Evolutionary conservation across 2,797 vertebrate species (phyloP).

Genomic region (Discoglossus pictus): DNA sequence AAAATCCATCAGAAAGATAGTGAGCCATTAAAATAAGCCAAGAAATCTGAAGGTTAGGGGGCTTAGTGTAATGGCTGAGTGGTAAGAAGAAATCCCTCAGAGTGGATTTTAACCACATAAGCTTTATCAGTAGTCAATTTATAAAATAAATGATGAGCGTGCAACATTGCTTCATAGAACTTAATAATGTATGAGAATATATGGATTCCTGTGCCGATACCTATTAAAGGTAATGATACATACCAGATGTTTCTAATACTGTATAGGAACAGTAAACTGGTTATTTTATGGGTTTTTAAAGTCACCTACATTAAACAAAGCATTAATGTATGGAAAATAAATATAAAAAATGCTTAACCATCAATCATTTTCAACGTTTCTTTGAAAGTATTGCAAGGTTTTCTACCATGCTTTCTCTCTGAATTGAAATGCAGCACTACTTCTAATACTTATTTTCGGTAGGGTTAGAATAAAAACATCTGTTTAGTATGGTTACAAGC

Average conservation of each 20-base stretch:
- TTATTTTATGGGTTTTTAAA: constrained; percentile 20
- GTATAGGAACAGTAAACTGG: constrained; percentile 5
- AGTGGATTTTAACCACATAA: constrained; percentile 30
- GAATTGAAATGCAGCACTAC: not conserved
- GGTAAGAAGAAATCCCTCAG: constrained; percentile 38
- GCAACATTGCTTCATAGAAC: constrained; percentile 34
- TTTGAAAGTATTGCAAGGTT: no score
- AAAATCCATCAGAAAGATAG: constrained; percentile 33
- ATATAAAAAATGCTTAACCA: not conserved
- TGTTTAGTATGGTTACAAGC: no score
- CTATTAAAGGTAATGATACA: constrained; percentile 39
- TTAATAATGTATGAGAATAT: constrained; percentile 49
- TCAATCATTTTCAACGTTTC: no score
- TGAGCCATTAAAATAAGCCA: constrained; percentile 38
- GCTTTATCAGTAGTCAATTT: constrained; percentile 44
- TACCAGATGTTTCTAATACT: constrained; percentile 20
- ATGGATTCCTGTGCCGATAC: constrained; percentile 31
- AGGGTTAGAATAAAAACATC: no score
- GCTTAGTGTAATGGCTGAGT: constrained; percentile 40
- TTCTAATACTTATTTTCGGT: no score
- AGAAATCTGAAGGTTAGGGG: constrained; percentile 31
- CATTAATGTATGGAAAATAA: not conserved
- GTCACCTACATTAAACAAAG: not conserved
- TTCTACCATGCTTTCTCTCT: not conserved
- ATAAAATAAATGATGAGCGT: constrained; percentile 43